A percentile compares a stretch with the other conserved stretches of the same genome.
phyloP scores from a whole-genome alignment of 2,797 vertebrate species.

The Clamator glandarius region DNA sequence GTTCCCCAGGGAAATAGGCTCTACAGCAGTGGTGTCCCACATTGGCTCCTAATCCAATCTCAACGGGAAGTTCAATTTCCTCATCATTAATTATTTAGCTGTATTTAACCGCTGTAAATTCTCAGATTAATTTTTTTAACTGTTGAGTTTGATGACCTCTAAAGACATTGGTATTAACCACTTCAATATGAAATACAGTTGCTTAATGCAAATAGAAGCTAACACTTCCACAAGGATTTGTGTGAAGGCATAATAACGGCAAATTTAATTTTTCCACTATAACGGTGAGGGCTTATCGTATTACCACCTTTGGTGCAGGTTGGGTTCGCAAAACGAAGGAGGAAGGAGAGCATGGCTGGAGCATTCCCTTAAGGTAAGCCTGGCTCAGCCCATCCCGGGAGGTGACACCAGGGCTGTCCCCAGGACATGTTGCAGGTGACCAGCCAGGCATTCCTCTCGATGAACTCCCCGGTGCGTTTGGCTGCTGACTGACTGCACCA shows the following conservation, averaged over 20 bases:
- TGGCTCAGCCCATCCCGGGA: not conserved
- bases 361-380: not conserved
- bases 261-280: slow-evolving; percentile 20
- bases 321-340: not conserved
- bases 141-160: slow-evolving; percentile 60
- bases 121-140: slow-evolving; percentile 67
- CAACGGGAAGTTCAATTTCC: slow-evolving; percentile 69
- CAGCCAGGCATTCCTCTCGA: not conserved
- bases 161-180: slow-evolving; percentile 46
- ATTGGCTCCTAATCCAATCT: slow-evolving; percentile 63
- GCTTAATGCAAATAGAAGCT: not conserved
- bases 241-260: not conserved
- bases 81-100: slow-evolving; percentile 73
- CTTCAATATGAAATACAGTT: not conserved
- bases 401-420: not conserved
- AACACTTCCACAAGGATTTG: not conserved
- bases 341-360: not conserved
- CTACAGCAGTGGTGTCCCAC: slow-evolving; percentile 59
- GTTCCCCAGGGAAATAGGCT: slow-evolving; percentile 50
- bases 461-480: rapidly evolving
- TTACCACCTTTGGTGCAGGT: not conserved
- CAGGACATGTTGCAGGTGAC: rapidly evolving
- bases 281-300: not conserved
- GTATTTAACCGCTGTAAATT: slow-evolving; percentile 68
- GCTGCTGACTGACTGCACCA: not conserved